Evolutionary conservation across 1,140 invertebrate genomes (phyloP), one percentile per base, ranked within the genome.

Genomic region (Drosophila eugracilis): DNA sequence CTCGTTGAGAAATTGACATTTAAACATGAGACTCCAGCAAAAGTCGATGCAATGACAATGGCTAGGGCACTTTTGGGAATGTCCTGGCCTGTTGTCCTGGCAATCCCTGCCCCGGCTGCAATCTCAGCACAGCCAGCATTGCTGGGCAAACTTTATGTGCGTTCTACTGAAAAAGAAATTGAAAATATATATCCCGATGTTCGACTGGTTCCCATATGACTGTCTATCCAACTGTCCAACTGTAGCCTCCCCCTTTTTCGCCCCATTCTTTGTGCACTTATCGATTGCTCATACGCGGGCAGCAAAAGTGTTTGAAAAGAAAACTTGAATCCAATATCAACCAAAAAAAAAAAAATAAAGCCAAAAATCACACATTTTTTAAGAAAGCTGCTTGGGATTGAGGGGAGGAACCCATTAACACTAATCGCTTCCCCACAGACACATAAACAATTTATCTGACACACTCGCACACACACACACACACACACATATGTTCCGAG

Each of bases 351-450:
- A 78, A 83, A 79, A 86, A 65, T 71, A 80, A 80, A 55, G 54
- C 71, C 75, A 67, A 59, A 78, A 88, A 88, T 88, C 81, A 85
- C 62, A 86, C 83, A 88, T 83, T 81, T 73, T 75, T 60, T 45
- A 63, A 78, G 57, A 65, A 26, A 39, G 48, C 2, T 26, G n/a
- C 2, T 17, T 10, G 21, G 22, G 28, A 21, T 9, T 2, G 42
- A 22, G 44, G 9, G 10, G 10, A 4, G 36, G 70, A 88, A 81
- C 78, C 83, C 83, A 88, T 88, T 88, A 88, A 88, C 83, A 88
- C 83, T 88, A 88, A 88, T 88, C 83, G 83, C 84, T 88, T 88
- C 83, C 83, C 83, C 83, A 88, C 83, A 88, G 83, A 88, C 83
- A 88, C 83, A 88, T 88, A 88, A 88, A 86, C 83, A 88, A 88